Percentiles rank a stretch among this genome's conserved stretches.
Evolutionary conservation across 2,113 vertebrate species (phyloP).

Genomic region (Tympanuchus pallidicinctus): DNA sequence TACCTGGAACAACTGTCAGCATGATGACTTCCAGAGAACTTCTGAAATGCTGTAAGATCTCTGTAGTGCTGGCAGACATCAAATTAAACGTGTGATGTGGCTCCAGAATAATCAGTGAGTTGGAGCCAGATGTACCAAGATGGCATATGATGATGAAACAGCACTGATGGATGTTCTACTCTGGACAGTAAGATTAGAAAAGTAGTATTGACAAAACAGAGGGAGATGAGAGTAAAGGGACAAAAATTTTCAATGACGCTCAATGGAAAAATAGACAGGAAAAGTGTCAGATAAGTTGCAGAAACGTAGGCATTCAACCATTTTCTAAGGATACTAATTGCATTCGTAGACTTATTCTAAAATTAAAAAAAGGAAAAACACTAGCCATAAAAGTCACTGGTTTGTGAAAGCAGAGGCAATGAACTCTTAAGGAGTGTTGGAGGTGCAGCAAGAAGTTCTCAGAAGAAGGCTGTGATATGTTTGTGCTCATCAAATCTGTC

Average conservation of each 20-base stretch:
- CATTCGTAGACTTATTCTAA: not conserved
- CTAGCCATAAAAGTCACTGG: not conserved
- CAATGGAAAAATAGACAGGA: not conserved
- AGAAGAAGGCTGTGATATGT: not conserved
- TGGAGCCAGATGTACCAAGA: not conserved
- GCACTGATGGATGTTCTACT: not conserved
- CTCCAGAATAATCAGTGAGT: not conserved
- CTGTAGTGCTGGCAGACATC: not conserved
- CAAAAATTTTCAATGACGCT: not conserved
- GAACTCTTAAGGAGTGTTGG: not conserved
- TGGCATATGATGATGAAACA: not conserved
- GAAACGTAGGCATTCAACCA: not conserved
- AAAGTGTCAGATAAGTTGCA: not conserved
- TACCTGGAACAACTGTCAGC: not conserved
- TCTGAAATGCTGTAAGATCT: conserved; percentile 1
- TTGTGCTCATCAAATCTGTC: not conserved
- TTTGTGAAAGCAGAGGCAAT: not conserved
- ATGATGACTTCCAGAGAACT: conserved; percentile 20
- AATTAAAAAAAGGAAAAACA: not conserved
- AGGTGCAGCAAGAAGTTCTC: not conserved
- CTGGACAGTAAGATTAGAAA: not conserved
- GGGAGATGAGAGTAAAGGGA: conserved; percentile 27
- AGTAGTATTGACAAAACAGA: not conserved
- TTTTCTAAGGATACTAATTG: not conserved
- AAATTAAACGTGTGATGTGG: not conserved